These are phyloP conservation scores for Spilogale gracilis DNA, from an alignment of 2,113 vertebrate genomes.

Conservation along the genomic window DNA sequence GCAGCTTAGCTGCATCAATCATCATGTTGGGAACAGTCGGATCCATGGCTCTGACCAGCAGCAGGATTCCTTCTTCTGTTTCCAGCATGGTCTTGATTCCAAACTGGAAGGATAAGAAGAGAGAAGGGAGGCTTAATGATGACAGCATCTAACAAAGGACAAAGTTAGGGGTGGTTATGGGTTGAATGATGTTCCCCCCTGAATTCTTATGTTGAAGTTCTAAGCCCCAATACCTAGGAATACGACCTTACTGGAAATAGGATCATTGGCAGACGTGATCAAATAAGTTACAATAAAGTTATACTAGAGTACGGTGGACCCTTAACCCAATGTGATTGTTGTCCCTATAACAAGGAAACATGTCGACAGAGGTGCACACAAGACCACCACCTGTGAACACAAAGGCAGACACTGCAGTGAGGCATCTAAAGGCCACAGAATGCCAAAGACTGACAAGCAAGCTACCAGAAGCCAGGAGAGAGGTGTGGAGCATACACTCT, in stretches of 20 bases:
- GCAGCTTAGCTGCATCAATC: conserved; percentile 93
- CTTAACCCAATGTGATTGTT: not conserved
- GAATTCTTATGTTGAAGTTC: conserved; percentile 26
- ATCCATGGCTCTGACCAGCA: conserved; percentile 93
- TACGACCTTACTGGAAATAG: conserved; percentile 32
- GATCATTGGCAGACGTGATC: not conserved
- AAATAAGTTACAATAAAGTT: conserved; percentile 29
- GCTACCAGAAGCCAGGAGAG: not conserved
- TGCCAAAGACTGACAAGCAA: not conserved
- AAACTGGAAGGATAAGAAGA: conserved; percentile 85
- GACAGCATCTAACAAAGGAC: not conserved
- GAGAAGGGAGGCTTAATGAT: not conserved
- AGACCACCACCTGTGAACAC: not conserved
- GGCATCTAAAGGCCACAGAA: not conserved
- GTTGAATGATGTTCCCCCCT: not conserved
- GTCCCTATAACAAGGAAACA: not conserved
- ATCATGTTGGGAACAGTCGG: conserved; percentile 93
- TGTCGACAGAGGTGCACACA: not conserved
- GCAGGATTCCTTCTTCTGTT: conserved; percentile 91
- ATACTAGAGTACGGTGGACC: not conserved
- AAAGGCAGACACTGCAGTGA: not conserved
- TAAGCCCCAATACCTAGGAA: not conserved
- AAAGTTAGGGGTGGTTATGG: not conserved
- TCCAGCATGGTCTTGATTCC: conserved; percentile 94
- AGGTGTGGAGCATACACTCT: not conserved